Evolutionary conservation across 2,113 vertebrate genomes (phyloP), one percentile per base, ranked within the genome.

Genomic region (Microcebus jonahi): DNA sequence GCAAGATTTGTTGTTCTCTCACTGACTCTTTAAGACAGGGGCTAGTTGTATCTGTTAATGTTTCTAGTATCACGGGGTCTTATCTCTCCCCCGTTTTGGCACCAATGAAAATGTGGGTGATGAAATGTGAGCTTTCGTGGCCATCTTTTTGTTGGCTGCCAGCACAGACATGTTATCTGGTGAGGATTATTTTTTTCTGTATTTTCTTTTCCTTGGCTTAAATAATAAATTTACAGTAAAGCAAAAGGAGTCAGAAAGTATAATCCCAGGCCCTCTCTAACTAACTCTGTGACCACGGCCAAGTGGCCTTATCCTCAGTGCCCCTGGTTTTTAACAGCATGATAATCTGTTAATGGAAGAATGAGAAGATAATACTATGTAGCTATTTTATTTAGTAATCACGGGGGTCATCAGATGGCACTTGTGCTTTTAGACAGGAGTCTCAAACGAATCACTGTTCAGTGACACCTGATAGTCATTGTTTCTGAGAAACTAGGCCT

Each of bases 1-100:
- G 77, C 86, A 91, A 73, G 63, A 31, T 59, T 77, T 67, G 95
- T 96, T 84, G 76, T 95, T 90, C 95, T 67, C 68, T 90, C 53
- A 5, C 59, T 91, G 80, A 48, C 53, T 82, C 5, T 42, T 31
- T 21, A 55, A 96, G 95, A 70, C 89, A 88, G 71, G n/a, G 80
- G 73, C 73, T 70, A 81, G 27, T 75, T 94, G 61, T 85, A 14
- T 63, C 81, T 80, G 27, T 88, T 93, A 65, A 85, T 90, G 67
- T 83, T 90, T 95, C 82, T 81, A 20, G 31, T 93, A 89, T 92
- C 81, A 13, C 25, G 25, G 80, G 61, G 17, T 86, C 75, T 73
- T 65, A 0, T 39, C 65, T 90, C 9, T 68, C 27, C 48, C 68
- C 92, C 25, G n/a, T 85, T 84, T 84, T 87, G 85, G 81, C 81